Evolutionary conservation across 2,888 invertebrate species (phyloP).

Genomic region (Abrostola tripartita): DNA sequence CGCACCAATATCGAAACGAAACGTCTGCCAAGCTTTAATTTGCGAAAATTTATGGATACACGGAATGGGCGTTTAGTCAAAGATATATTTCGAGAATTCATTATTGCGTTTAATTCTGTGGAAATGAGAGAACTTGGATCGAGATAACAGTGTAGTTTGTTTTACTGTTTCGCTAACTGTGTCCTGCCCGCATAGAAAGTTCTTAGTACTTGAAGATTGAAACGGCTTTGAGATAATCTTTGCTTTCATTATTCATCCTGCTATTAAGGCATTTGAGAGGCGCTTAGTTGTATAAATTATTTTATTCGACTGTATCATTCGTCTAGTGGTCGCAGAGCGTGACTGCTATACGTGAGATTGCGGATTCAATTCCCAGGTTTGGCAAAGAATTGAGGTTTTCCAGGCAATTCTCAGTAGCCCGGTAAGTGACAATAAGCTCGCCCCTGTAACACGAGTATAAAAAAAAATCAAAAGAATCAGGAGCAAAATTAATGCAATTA

Average conservation of each 20-base stretch:
- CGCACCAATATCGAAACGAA: constrained; percentile 1
- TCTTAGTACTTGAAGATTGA: background rate
- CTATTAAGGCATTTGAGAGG: too few relatives aligned
- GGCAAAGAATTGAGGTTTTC: too few relatives aligned
- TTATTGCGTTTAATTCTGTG: constrained; percentile 29
- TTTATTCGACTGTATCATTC: too few relatives aligned
- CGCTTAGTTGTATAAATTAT: too few relatives aligned
- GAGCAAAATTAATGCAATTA: background rate
- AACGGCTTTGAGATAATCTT: background rate
- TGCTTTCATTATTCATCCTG: too few relatives aligned
- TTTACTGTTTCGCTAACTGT: constrained; percentile 3
- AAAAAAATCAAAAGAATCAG: too few relatives aligned
- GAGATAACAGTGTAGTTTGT: constrained; percentile 20
- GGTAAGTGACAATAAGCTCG: too few relatives aligned
- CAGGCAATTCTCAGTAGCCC: too few relatives aligned
- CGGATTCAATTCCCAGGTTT: too few relatives aligned
- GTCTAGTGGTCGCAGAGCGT: too few relatives aligned
- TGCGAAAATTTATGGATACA: constrained; percentile 44
- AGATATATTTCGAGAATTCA: constrained; percentile 48
- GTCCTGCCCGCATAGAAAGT: background rate
- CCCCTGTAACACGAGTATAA: too few relatives aligned
- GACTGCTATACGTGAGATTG: too few relatives aligned
- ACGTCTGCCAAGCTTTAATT: constrained; percentile 22
- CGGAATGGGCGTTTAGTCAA: constrained; percentile 41
- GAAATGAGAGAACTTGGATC: constrained; percentile 14